Conservation (phyloP, 1,140 invertebrate genomes). For the Daktulosphaira vitifoliae region DNA sequence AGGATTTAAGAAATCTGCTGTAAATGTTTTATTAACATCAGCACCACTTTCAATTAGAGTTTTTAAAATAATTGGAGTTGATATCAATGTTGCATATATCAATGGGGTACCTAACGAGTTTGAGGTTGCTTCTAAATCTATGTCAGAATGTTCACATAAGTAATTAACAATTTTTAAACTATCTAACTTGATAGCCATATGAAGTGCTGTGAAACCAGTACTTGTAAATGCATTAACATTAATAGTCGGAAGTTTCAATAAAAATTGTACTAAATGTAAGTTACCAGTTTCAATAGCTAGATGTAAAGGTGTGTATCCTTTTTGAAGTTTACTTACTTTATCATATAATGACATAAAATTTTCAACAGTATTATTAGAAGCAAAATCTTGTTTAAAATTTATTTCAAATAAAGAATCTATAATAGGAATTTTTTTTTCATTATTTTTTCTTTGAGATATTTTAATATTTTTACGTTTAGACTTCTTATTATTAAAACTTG, state of each 20-base stretch:
- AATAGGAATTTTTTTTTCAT: conserved; percentile 3
- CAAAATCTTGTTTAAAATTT: conserved; percentile 3
- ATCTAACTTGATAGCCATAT: conserved; percentile 16
- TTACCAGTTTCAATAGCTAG: conserved; percentile 26
- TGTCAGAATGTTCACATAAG: conserved; percentile 15
- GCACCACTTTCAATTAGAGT: conserved; percentile 16
- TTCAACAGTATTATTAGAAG: conserved; percentile 5
- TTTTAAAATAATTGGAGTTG: conserved; percentile 18
- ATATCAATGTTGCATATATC: conserved; percentile 16
- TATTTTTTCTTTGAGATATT: not conserved
- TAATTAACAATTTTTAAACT: conserved; percentile 21
- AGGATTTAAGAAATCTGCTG: conserved; percentile 14
- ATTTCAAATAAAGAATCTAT: conserved; percentile 26
- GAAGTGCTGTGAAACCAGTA: conserved; percentile 13
- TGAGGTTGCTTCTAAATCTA: conserved; percentile 19
- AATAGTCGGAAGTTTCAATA: conserved; percentile 19
- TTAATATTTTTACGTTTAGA: not conserved
- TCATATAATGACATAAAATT: conserved; percentile 22
- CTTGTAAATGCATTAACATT: conserved; percentile 18
- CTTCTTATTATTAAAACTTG: not conserved
- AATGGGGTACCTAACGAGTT: conserved; percentile 5
- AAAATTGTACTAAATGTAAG: conserved; percentile 19
- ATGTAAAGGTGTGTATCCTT: conserved; percentile 22
- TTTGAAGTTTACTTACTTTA: conserved; percentile 25
- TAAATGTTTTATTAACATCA: conserved; percentile 28